Conservation (phyloP, 2,797 vertebrate species). For the Acanthopagrus latus region DNA sequence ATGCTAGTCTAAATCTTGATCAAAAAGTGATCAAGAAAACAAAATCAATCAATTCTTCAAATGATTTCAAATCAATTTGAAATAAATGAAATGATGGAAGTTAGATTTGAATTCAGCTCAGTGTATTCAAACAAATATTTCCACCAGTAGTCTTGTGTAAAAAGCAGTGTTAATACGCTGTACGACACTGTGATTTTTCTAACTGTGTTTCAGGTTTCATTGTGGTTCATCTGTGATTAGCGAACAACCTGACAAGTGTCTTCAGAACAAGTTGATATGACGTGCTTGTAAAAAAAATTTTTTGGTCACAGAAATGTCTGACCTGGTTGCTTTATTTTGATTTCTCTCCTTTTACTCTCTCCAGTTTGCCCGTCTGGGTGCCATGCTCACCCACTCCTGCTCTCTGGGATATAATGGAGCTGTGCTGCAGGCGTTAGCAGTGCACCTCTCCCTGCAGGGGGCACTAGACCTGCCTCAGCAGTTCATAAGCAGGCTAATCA, state of each 20-base stretch:
- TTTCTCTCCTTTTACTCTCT: background rate
- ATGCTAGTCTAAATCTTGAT: no score
- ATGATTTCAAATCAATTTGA: background rate
- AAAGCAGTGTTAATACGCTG: background rate
- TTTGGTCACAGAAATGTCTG: background rate
- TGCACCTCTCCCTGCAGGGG: constrained; percentile 93
- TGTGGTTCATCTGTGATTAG: background rate
- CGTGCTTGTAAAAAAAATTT: background rate
- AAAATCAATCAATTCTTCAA: background rate
- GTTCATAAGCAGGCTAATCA: constrained; percentile 92
- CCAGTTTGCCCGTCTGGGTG: constrained; percentile 92
- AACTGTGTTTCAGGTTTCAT: background rate
- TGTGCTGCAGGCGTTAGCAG: constrained; percentile 94
- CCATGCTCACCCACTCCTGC: constrained; percentile 96
- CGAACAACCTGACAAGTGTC: background rate
- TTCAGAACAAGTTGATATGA: background rate
- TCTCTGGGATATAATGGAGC: constrained; percentile 98
- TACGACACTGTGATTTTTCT: background rate
- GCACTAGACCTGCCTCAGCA: constrained; percentile 86
- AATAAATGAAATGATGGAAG: background rate
- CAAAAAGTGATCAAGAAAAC: background rate
- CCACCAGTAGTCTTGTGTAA: background rate
- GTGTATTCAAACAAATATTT: background rate
- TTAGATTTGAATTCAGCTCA: background rate
- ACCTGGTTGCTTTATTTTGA: background rate